Evolutionary conservation across 2,113 vertebrate species (phyloP), one percentile per base, ranked within the genome.

Genomic region (Pomatostomus ruficeps): DNA sequence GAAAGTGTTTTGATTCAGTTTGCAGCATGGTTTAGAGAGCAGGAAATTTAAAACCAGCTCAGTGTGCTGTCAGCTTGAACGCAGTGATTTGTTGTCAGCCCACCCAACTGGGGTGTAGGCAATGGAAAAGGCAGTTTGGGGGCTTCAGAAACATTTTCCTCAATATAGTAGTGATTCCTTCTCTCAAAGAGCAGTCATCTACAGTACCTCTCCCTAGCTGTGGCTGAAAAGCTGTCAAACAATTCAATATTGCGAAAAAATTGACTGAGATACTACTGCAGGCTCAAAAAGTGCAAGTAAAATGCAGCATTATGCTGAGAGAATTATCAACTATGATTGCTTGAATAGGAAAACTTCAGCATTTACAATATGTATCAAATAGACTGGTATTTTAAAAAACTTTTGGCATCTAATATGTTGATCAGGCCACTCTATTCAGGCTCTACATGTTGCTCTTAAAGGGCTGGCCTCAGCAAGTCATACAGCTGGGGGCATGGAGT

Each of bases 31-130:
- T 92, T 94, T 97, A 88, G 85, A 90, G 68, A 91, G 68, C 84
- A 97, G 87, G 89, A 95, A 96, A 96, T 97, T 90, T 83, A 88
- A 96, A 96, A 95, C 91, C 68, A 90, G 36, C 61, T 77, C 82
- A 63, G 3, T 48, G 33, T 88, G 36, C 42, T 28, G 5, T 88
- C 59, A n/a, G 65, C 48, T 74, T 86, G 82, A 74, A 40, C 0
- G 4, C 28, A 76, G 51, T 6, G 40, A 66, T 91, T 33, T 93
- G 35, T 58, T 80, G 43, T 90, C 88, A 91, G 82, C 85, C 93
- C 94, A 88, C 91, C 88, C 94, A 93, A 35, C 71, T 29, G 82
- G 58, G 63, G 25, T 35, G 13, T 65, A 55, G 71, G 28, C 1
- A 33, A 25, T 48, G n/a, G 49, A 75, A 93, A 70, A 94, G 46